Evolutionary conservation across 2,113 vertebrate genomes (phyloP).

Genomic region (Passer montanus): DNA sequence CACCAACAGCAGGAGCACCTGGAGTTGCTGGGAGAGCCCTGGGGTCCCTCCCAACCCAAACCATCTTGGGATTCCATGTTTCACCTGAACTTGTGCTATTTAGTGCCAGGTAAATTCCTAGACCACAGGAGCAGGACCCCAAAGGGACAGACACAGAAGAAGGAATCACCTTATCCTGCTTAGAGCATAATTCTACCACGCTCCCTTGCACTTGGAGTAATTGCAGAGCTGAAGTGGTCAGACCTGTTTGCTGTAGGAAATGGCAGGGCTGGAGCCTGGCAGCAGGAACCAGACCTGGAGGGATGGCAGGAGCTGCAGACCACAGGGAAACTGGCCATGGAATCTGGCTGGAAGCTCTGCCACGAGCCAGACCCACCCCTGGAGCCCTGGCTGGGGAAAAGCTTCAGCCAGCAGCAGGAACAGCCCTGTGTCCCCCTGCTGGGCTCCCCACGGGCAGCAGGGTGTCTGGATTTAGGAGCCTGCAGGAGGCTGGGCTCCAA

Average conservation of each 20-base stretch:
- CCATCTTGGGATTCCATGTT: background rate
- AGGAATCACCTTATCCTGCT: background rate
- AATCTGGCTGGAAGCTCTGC: background rate
- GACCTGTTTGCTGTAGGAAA: background rate
- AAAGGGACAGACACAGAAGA: background rate
- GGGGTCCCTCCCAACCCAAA: background rate
- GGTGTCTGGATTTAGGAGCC: background rate
- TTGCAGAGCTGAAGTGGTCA: background rate
- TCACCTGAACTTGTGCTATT: background rate
- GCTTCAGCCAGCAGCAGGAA: background rate
- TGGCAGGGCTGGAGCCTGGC: background rate
- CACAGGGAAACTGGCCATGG: background rate
- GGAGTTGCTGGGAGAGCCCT: background rate
- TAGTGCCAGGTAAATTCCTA: background rate
- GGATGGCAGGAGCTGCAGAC: background rate
- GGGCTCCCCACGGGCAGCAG: accelerated
- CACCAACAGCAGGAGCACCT: background rate
- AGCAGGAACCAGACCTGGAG: background rate
- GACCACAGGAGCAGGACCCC: background rate
- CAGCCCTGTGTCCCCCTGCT: background rate
- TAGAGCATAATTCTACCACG: accelerated
- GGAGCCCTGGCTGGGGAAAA: background rate
- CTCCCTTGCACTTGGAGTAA: background rate
- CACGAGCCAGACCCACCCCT: background rate
- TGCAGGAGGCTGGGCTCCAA: background rate